A percentile compares a stretch with the other conserved stretches of the same genome.
These are phyloP conservation scores for Sebastiscus albofasciatus DNA, from an alignment of 2,797 vertebrate species.

Conservation along the genomic window DNA sequence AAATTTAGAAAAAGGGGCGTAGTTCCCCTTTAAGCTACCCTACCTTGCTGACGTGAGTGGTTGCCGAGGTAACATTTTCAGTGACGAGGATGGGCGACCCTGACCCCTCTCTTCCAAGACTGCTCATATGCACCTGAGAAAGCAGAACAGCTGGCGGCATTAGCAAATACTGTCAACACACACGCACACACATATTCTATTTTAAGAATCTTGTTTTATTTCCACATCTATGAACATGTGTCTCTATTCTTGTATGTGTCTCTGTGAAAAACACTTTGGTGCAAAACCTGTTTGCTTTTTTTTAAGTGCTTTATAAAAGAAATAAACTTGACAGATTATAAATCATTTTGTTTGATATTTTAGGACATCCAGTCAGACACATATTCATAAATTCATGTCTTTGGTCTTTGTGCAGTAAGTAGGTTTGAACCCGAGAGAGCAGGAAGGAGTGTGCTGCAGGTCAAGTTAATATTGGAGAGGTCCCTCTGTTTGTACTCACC, in stretches of 20 bases:
- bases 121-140: slow-evolving; percentile 79
- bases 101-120: slow-evolving; percentile 78
- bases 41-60: slow-evolving; percentile 98
- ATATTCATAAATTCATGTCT: slow-evolving; percentile 6
- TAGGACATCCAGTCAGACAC: background rate
- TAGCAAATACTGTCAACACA: slow-evolving; percentile 21
- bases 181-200: background rate
- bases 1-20: background rate
- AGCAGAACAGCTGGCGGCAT: background rate
- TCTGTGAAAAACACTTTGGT: background rate
- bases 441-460: slow-evolving; percentile 8
- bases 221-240: background rate
- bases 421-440: slow-evolving; percentile 45
- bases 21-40: slow-evolving; percentile 31
- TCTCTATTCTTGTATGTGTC: too few relatives aligned
- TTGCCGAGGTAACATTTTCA: slow-evolving; percentile 97
- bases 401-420: slow-evolving; percentile 35
- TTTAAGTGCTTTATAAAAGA: background rate
- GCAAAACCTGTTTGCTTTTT: background rate
- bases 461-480: slow-evolving; percentile 46
- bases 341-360: background rate
- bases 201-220: too few relatives aligned
- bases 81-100: slow-evolving; percentile 82
- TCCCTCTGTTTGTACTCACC: slow-evolving; percentile 73
- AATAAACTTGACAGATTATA: background rate